A percentile compares a stretch with the other conserved stretches of the same genome.
These are phyloP conservation scores for Neosilurus mollespiculum DNA, from an alignment of 2,797 vertebrate species.

Conservation along the genomic window DNA sequence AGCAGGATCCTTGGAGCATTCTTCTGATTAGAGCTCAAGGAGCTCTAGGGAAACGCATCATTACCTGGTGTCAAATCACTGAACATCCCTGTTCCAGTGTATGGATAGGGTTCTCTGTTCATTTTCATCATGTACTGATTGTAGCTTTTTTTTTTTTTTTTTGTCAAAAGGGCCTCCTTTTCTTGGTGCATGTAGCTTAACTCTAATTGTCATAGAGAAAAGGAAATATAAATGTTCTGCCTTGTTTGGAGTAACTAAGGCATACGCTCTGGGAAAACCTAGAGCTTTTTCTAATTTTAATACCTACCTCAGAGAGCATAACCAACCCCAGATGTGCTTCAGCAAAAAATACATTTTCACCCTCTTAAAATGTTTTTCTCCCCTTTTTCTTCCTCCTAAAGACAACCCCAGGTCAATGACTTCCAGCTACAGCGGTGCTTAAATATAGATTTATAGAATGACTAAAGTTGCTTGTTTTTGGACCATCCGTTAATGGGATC, in stretches of 20 bases:
- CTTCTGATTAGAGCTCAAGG: conserved; percentile 26
- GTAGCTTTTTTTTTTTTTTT: neutral
- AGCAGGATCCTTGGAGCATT: conserved; percentile 39
- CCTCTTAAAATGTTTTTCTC: conserved; percentile 55
- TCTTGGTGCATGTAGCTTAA: conserved; percentile 43
- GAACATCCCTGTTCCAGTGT: neutral
- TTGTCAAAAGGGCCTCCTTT: neutral
- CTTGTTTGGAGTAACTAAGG: conserved; percentile 65
- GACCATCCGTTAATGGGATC: conserved; percentile 55
- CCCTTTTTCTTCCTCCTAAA: conserved; percentile 42
- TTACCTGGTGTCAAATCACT: conserved; percentile 34
- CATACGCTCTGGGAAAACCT: conserved; percentile 61
- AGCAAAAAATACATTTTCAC: conserved; percentile 62
- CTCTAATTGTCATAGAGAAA: conserved; percentile 44
- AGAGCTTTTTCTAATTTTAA: conserved; percentile 63
- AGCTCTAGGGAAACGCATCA: conserved; percentile 38
- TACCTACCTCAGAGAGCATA: conserved; percentile 64
- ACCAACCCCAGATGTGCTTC: conserved; percentile 65
- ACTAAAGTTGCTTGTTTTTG: conserved; percentile 58
- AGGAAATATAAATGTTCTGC: conserved; percentile 65
- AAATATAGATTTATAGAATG: conserved; percentile 60
- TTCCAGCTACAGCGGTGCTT: conserved; percentile 49
- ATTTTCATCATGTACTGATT: neutral
- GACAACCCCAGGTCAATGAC: conserved; percentile 57
- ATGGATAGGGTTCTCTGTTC: neutral